Evolutionary conservation across 2,888 invertebrate genomes (phyloP), one percentile per base, ranked within the genome.

Genomic region (Tanytarsus gracilentus): DNA sequence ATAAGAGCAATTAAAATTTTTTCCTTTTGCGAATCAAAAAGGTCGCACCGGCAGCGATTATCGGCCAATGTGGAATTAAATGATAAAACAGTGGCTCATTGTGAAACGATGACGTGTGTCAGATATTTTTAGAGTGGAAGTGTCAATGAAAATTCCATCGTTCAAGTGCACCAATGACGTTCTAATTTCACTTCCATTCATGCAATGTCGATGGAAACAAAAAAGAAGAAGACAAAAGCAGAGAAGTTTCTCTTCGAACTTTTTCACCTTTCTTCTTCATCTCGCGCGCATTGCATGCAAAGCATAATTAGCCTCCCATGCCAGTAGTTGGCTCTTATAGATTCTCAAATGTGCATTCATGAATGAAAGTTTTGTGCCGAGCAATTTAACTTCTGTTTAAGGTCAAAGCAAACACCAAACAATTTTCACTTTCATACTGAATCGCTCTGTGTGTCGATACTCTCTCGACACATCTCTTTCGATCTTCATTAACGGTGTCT

Each of bases 261-360:
- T n/a, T n/a, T n/a, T n/a, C n/a, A n/a, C n/a, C n/a, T n/a, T n/a
- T 29, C 44, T 44, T 44, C 44, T 14, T 39, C 4, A 8, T 44
- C 21, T 14, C 23, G 16, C 21, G 23, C 44, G 18, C 5, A 9
- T 44, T 9, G 6, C 5, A 44, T 18, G 5, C n/a, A 40, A 40
- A n/a, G n/a, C n/a, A n/a, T n/a, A n/a, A n/a, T n/a, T n/a, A n/a
- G n/a, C n/a, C n/a, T n/a, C n/a, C n/a, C n/a, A n/a, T n/a, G n/a
- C n/a, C n/a, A n/a, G n/a, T n/a, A 44, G 11, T 44, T 44, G 44
- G 11, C 14, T n/a, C 14, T 6, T n/a, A 39, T 16, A 39, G 23
- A 18, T 44, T 44, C 44, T 44, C 44, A 44, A 44, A 44, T 44
- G n/a, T n/a, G 44, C 23, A 44, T 44, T 44, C 21, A 44, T 44